phyloP scores from a whole-genome alignment of 2,888 invertebrate species.

The Aphidius colemani region DNA sequence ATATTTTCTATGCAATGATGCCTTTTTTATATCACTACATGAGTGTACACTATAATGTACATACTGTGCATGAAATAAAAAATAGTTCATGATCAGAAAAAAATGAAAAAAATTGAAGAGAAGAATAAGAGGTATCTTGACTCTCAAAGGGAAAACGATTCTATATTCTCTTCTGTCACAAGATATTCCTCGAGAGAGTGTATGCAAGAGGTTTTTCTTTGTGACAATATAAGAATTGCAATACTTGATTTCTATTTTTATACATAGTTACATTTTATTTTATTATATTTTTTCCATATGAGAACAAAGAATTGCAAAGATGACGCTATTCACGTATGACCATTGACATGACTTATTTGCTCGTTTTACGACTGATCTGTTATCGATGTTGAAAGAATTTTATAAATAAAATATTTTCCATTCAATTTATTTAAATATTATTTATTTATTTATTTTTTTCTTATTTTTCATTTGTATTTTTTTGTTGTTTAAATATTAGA shows the following conservation, averaged over 20 bases:
- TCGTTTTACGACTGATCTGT: conserved; percentile 6
- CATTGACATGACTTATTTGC: conserved; percentile 16
- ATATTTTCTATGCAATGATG: conserved; percentile 27
- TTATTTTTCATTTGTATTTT: neutral
- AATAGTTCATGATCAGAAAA: no score
- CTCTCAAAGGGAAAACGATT: conserved; percentile 29
- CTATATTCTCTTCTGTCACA: conserved; percentile 11
- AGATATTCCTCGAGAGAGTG: conserved; percentile 3
- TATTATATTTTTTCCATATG: neutral
- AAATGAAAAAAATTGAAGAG: no score
- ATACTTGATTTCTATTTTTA: neutral
- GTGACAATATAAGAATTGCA: conserved; percentile 28
- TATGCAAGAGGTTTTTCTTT: conserved; percentile 13
- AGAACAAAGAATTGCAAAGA: conserved; percentile 11
- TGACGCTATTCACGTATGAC: conserved; percentile 14
- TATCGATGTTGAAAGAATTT: conserved; percentile 8
- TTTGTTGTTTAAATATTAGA: neutral
- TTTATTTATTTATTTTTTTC: neutral
- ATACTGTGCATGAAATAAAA: neutral
- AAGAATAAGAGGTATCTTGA: conserved; percentile 15
- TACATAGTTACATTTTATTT: neutral
- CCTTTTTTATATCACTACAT: conserved; percentile 21
- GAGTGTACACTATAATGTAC: neutral
- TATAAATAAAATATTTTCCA: neutral
- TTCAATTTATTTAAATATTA: neutral